Conservation (phyloP, 2,888 invertebrate species). For the Drosophila maculinotata region DNA sequence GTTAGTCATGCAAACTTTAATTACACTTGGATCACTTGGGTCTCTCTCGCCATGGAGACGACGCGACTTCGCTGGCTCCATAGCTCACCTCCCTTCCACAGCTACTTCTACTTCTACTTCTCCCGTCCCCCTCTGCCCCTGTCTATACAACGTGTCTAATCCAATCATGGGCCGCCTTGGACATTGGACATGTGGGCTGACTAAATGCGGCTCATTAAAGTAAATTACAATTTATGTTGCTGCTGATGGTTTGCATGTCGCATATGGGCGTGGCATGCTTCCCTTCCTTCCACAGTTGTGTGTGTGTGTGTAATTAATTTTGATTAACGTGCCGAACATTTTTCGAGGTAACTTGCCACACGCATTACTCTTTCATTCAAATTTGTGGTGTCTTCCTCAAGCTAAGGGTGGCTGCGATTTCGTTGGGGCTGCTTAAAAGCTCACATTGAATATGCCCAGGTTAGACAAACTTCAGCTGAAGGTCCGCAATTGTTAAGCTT, state of each 20-base stretch:
- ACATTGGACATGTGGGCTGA: constrained; percentile 56
- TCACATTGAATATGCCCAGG: constrained; percentile 37
- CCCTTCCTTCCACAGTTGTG: constrained; percentile 20
- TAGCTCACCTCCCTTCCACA: constrained; percentile 15
- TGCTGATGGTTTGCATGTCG: constrained; percentile 71
- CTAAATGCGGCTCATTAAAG: constrained; percentile 79
- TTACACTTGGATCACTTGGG: constrained; percentile 61
- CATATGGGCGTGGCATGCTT: constrained; percentile 63
- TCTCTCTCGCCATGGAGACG: constrained; percentile 23
- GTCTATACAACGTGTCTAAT: constrained; percentile 24
- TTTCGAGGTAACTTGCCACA: constrained; percentile 61
- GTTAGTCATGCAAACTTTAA: constrained; percentile 76
- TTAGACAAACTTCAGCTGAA: constrained; percentile 11
- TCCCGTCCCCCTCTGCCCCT: too few species aligned
- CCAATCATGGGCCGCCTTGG: constrained; percentile 52
- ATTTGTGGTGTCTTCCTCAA: constrained; percentile 27
- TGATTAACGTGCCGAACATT: constrained; percentile 77
- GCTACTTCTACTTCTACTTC: constrained; percentile 8
- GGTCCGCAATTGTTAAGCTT: constrained; percentile 22
- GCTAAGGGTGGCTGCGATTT: constrained; percentile 25
- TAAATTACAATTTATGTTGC: constrained; percentile 76
- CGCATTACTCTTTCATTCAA: constrained; percentile 38
- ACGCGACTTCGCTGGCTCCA: constrained; percentile 1
- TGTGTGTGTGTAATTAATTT: constrained; percentile 73
- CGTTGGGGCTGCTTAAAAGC: constrained; percentile 31